A percentile compares a stretch with the other conserved stretches of the same genome.
Evolutionary conservation across 2,888 invertebrate species (phyloP).

Genomic region (Eilema caniola): DNA sequence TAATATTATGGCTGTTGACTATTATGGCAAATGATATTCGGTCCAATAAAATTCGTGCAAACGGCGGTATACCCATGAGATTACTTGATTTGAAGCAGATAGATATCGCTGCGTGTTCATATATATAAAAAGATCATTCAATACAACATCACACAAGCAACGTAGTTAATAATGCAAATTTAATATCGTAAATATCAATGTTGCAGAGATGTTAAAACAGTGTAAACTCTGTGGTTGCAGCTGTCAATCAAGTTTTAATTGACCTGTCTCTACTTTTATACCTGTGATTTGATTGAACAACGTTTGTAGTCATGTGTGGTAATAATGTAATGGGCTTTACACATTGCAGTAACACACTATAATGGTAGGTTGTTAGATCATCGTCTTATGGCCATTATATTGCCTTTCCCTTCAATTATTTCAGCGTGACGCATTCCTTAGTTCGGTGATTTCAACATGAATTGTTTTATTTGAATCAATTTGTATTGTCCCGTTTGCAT

Average conservation of each 20-base stretch:
- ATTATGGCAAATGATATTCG: too few relatives aligned
- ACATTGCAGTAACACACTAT: conserved; percentile 38
- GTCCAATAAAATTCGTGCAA: too few relatives aligned
- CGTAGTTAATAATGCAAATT: conserved; percentile 12
- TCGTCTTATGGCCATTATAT: conserved; percentile 28
- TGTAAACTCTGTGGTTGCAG: conserved; percentile 13
- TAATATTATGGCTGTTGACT: too few relatives aligned
- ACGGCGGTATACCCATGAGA: too few relatives aligned
- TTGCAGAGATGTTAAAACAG: conserved; percentile 11
- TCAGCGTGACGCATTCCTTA: conserved; percentile 21
- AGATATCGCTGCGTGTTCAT: not conserved
- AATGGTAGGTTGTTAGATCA: conserved; percentile 36
- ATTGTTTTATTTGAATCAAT: too few relatives aligned
- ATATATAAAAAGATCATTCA: not conserved
- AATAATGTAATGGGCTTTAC: conserved; percentile 36
- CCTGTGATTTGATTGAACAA: conserved; percentile 26
- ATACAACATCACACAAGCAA: not conserved
- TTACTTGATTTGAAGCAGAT: not conserved
- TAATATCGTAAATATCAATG: conserved; percentile 17
- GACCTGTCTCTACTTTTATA: conserved; percentile 21
- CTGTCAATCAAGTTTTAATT: conserved; percentile 27
- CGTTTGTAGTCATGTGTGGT: conserved; percentile 34
- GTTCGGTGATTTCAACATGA: not conserved
- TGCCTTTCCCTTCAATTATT: conserved; percentile 32
- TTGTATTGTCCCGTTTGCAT: not conserved